Evolutionary conservation across 2,113 vertebrate genomes (phyloP), one percentile per base, ranked within the genome.

Genomic region (Dolichotis patagonum): DNA sequence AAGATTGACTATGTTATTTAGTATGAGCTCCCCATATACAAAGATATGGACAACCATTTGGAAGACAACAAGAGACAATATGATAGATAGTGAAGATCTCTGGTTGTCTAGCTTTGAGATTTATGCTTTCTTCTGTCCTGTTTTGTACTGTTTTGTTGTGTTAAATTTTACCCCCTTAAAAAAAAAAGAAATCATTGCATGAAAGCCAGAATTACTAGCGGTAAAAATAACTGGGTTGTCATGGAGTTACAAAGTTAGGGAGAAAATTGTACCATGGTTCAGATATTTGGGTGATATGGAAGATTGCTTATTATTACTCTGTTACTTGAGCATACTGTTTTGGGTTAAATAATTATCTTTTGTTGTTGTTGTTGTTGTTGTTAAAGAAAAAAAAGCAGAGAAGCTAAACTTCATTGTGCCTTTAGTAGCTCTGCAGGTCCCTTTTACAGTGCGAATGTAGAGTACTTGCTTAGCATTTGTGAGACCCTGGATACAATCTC

Each of bases 331-430:
- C 85, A 86, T 78, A 3, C 43, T 90, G 9, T 80, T 91, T 86
- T 95, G 41, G 43, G 86, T 85, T 95, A 96, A 97, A 69, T 95
- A 30, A 92, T 91, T 89, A 41, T 6, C 26, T 82, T 92, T 96
- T 94, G n/a, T n/a, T n/a, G 16, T 88, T 98, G 24, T 88, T 97
- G 28, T 97, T 98, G 67, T 97, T 98, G n/a, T n/a, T n/a, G n/a
- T n/a, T n/a, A n/a, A n/a, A n/a, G n/a, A n/a, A n/a, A 35, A 67
- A 67, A 67, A 67, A 14, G 32, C 65, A 67, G 65, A 67, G 12
- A 35, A 67, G 65, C 32, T 67, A 67, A 67, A 35, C 65, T 67
- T 67, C 30, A 35, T 67, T 5, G 35, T 67, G 65, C 32, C 16
- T 67, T 67, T 67, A 67, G 65, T 35, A 5, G 65, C 35, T 35